Evolutionary conservation across 2,113 vertebrate genomes (phyloP), one percentile per base, ranked within the genome.

Genomic region (Xiphorhynchus elegans): DNA sequence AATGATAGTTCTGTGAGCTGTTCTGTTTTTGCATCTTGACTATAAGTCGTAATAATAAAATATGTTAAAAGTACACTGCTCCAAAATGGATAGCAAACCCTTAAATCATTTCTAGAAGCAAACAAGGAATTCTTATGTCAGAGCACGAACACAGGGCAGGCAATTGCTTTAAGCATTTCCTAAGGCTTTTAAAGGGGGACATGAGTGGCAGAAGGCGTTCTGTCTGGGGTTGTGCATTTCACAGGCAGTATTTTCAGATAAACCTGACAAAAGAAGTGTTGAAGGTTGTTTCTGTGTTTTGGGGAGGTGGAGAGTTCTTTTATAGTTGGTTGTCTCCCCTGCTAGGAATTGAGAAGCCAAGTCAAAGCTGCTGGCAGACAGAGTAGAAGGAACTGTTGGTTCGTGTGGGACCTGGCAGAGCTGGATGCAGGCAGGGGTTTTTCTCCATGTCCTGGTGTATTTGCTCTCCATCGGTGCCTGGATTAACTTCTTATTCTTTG

Each of bases 71-170:
- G 66, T 60, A 63, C 46, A 26, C 23, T 75, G 81, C 75, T 84
- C 74, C 49, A 91, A 82, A 91, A 87, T 47, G 56, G 82, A 80
- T 81, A 42, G 40, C 47, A 69, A 46, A n/a, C 75, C 77, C 84
- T 92, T 80, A 93, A 75, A 72, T 87, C 37, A 74, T 92, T 93
- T 90, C 69, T 80, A 60, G 79, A 74, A 79, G 47, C 29, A 91
- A 84, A 87, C 9, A 7, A 90, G 68, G 91, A 86, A 35, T 64
- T 90, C 60, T 86, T 44, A 44, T 81, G 68, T 87, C 76, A 49
- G 47, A 76, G 58, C 76, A 88, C 0, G 4, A 89, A 72, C 72
- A 88, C 59, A 86, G 86, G 72, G 72, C 79, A 77, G 39, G 40
- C 72, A 76, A 53, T 94, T 96, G 67, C 70, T 92, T 80, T 47